Evolutionary conservation across 2,797 vertebrate species (phyloP), one percentile per base, ranked within the genome.

Genomic region (Phyllotis vaccarum): DNA sequence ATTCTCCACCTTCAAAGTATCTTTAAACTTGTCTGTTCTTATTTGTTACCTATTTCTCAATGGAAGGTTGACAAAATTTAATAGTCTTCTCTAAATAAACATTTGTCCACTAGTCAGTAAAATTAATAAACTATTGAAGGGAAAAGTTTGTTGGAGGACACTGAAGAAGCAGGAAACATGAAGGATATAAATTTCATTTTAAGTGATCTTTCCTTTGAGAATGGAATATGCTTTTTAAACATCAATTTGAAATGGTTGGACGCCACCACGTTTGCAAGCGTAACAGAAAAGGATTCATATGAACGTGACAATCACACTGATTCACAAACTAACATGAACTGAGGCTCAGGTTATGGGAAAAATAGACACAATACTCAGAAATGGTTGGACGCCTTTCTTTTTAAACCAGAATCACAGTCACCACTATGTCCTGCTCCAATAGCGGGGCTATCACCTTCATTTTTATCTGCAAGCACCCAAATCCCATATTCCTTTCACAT

Each of bases 401-500:
- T 89, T 34, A 68, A 89, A 62, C 54, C 37, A 70, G 91, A 87
- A 90, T 46, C 16, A 74, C 14, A 72, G 37, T 22, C 68, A 76
- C 24, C 31, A 64, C 85, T 66, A 34, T 58, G 19, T 43, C 29
- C 22, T 40, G 14, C 78, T 11, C 91, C 29, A 76, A 9, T 0
- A 74, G 22, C 31, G 37, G 49, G 16, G 72, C 11, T 54, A 21
- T 13, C 3, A 31, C 49, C 80, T 31, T 46, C 83, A 40, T 76
- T 64, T 83, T 78, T 92, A 31, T 90, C 43, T n/a, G 37, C 24
- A 88, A 49, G 87, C 75, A 46, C 54, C 89, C 66, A 94, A 94
- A 94, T 86, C 92, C 92, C 66, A 91, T 60, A 94, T 87, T 88
- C 40, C 16, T 93, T 93, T 95, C 91, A 88, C 91, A 94, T 10